Conservation (phyloP, 2,797 vertebrate genomes). For the Cephalopachus bancanus region DNA sequence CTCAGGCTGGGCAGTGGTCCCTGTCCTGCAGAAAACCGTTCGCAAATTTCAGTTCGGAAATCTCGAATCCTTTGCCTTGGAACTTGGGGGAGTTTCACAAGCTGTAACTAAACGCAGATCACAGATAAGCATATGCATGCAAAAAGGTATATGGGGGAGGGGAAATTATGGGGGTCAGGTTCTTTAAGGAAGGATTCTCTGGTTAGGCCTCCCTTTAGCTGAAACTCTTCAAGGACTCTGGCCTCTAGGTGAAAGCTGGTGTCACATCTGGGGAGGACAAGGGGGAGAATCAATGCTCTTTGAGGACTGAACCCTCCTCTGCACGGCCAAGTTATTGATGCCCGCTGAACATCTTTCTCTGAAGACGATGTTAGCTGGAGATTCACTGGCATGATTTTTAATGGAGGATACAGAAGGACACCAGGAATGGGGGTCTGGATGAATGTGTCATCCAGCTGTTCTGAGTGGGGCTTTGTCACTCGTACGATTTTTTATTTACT, state of each 20-base stretch:
- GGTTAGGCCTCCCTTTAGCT: not conserved
- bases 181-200: not conserved
- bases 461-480: conserved; percentile 80
- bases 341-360: not conserved
- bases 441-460: conserved; percentile 76
- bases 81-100: conserved; percentile 61
- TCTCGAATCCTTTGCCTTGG: conserved; percentile 19
- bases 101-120: conserved; percentile 52
- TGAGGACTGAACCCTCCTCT: not conserved
- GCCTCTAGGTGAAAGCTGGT: not conserved
- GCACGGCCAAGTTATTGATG: conserved; percentile 46
- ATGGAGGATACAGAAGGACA: conserved; percentile 64
- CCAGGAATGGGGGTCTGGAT: conserved; percentile 69
- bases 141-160: not conserved
- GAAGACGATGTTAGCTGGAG: conserved; percentile 33
- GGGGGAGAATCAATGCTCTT: conserved; percentile 49
- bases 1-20: not conserved
- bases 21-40: conserved; percentile 54
- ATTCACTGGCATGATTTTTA: conserved; percentile 54
- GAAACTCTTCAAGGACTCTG: conserved; percentile 57
- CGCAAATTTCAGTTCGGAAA: conserved; percentile 55
- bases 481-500: conserved; percentile 80
- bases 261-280: conserved; percentile 43
- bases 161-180: not conserved
- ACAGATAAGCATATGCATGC: not conserved